phyloP scores from a whole-genome alignment of 2,113 vertebrate species.

The Amphiprion percula region DNA sequence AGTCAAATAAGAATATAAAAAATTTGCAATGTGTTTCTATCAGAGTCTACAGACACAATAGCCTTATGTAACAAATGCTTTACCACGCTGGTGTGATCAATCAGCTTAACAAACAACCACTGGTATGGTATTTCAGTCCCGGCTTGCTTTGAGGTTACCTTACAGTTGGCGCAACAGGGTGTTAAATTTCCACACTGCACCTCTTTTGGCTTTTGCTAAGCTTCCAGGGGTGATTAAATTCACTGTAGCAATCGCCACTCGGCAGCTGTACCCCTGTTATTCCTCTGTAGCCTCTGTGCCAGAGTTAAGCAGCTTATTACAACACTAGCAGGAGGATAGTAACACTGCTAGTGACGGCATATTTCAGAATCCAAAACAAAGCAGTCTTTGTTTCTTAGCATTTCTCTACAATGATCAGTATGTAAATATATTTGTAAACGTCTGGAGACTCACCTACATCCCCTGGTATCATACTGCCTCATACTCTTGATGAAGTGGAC shows the following conservation, averaged over 20 bases:
- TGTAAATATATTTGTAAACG: conserved; percentile 10
- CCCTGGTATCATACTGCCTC: conserved; percentile 96
- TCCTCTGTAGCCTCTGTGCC: conserved; percentile 45
- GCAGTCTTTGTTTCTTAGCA: not conserved
- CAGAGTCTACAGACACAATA: not conserved
- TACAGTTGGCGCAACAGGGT: conserved; percentile 48
- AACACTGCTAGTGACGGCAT: conserved; percentile 15
- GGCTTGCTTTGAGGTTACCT: conserved; percentile 20
- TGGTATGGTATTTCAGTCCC: conserved; percentile 39
- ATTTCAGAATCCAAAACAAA: conserved; percentile 23
- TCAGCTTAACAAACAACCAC: not conserved
- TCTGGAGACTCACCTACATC: conserved; percentile 88
- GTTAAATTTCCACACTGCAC: conserved; percentile 60
- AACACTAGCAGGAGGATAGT: conserved; percentile 26
- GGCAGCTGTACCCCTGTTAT: conserved; percentile 48
- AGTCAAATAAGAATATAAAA: not conserved
- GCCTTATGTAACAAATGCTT: not conserved
- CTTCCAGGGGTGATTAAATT: conserved; percentile 64
- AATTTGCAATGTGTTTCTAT: not conserved
- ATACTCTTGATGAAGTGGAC: conserved; percentile 99
- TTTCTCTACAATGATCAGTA: not conserved
- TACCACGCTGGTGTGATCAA: not conserved
- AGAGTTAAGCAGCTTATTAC: conserved; percentile 72
- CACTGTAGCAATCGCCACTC: conserved; percentile 35
- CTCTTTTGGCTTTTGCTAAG: conserved; percentile 60